These are phyloP conservation scores for Ceyx margarethae DNA, from an alignment of 2,113 vertebrate genomes.

Conservation along the genomic window DNA sequence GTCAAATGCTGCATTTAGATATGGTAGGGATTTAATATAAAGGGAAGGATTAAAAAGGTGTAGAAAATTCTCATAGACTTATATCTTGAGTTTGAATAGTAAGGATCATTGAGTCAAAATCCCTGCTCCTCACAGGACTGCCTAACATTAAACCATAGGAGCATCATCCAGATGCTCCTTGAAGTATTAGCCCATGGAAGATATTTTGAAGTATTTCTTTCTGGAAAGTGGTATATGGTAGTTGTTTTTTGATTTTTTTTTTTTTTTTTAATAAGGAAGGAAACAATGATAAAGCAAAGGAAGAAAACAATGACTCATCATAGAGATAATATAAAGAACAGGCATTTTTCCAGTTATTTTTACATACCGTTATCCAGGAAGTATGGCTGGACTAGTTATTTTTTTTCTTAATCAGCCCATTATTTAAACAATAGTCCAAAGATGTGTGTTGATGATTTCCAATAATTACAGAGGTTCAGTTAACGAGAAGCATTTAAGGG, in stretches of 20 bases:
- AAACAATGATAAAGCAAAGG: slow-evolving; percentile 19
- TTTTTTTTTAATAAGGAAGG: not conserved
- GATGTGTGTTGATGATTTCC: not conserved
- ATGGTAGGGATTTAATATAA: not conserved
- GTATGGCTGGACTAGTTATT: not conserved
- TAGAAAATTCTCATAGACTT: not conserved
- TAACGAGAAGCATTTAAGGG: not conserved
- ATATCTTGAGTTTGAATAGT: not conserved
- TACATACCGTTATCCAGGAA: not conserved
- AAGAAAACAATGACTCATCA: not conserved
- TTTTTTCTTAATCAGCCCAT: not conserved
- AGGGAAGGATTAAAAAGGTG: not conserved
- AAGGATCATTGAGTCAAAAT: not conserved
- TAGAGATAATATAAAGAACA: not conserved
- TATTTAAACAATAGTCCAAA: slow-evolving; percentile 8
- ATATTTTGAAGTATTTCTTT: not conserved
- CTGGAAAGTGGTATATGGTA: not conserved
- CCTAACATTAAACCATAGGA: not conserved
- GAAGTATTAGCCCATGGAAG: not conserved
- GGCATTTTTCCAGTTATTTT: not conserved
- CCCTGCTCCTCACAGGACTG: not conserved
- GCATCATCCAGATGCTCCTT: not conserved
- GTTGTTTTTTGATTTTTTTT: not conserved
- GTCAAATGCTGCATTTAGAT: not conserved
- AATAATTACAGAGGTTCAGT: not conserved